Base-by-base conservation (phyloP, 2,113 vertebrate genomes). In the Herpetotheres cachinnans region DNA sequence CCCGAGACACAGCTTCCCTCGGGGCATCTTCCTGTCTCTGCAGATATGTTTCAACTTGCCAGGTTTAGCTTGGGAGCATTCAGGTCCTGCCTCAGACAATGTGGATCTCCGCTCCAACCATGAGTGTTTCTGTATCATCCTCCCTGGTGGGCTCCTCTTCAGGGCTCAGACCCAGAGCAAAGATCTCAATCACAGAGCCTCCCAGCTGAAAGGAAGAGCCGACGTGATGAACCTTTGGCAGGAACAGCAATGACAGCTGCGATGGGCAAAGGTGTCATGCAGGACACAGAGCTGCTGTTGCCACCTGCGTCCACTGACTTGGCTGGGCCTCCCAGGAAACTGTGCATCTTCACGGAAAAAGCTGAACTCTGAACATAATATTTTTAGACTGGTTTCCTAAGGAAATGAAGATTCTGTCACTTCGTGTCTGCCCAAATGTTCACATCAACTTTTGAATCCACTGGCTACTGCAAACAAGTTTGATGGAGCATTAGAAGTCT, bases 301-400 rank as follows among this genome's bases (percentile, higher is more conserved):
- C 92, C 97, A 95, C 93, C 95, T 95, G 89, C 2, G 25, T 78
- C 88, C 73, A 18, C 52, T 7, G 63, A 49, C 50, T 89, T 90
- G 93, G 87, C 73, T 56, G 73, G n/a, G 38, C 59, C 91, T 85
- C 77, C 81, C 0, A 8, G 94, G 77, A 87, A 67, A 16, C 47
- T 38, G 54, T 1, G 5, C 82, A 49, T 86, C 85, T 89, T 88
- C 20, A 22, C 5, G 19, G 91, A 49, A 91, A 89, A 93, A 89
- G n/a, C 72, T 90, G 89, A 86, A 83, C 66, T 93, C 79, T 25
- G 50, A 90, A 80, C 21, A 18, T 36, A 13, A 1, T 93, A 85
- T 93, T 96, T 96, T 93, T 91, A 93, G 74, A 20, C 44, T 56
- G 18, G 3, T 91, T 95, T 94, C 87, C 87, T 79, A 61, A 88